Evolutionary conservation across 2,797 vertebrate species (phyloP).

Genomic region (Thamnophis elegans): DNA sequence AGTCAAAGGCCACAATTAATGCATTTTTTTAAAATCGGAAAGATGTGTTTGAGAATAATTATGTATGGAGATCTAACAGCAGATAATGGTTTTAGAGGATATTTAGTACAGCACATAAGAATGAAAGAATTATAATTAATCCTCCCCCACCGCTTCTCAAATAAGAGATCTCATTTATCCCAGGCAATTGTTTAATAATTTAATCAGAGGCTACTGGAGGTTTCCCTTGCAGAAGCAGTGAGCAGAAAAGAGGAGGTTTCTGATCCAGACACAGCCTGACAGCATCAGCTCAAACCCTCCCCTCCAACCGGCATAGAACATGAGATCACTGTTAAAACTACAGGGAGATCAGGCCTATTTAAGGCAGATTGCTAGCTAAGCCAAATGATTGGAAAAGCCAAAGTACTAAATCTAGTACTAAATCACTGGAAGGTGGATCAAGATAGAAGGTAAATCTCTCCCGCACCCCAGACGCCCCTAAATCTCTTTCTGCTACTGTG

Average conservation of each 20-base stretch:
- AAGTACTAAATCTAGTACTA: background rate
- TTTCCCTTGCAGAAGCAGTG: background rate
- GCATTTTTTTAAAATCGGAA: background rate
- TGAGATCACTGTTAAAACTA: conserved; percentile 59
- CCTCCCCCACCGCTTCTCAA: background rate
- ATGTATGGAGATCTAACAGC: background rate
- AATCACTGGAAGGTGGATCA: background rate
- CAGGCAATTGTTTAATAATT: background rate
- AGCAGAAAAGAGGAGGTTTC: background rate
- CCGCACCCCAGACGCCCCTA: background rate
- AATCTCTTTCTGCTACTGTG: background rate
- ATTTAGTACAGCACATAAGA: background rate
- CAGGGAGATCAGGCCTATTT: conserved; percentile 22
- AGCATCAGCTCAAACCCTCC: conserved; percentile 61
- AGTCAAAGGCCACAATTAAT: background rate
- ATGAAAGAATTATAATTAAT: background rate
- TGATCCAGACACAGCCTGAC: conserved; percentile 62
- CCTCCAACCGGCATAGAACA: conserved; percentile 51
- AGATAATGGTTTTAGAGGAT: background rate
- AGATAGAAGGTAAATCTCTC: background rate
- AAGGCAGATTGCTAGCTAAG: conserved; percentile 35
- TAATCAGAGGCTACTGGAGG: background rate
- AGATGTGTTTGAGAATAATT: background rate
- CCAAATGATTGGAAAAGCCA: conserved; percentile 27
- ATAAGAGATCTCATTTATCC: background rate